phyloP scores from a whole-genome alignment of 2,888 invertebrate genomes.

The Dryocosmus kuriphilus region DNA sequence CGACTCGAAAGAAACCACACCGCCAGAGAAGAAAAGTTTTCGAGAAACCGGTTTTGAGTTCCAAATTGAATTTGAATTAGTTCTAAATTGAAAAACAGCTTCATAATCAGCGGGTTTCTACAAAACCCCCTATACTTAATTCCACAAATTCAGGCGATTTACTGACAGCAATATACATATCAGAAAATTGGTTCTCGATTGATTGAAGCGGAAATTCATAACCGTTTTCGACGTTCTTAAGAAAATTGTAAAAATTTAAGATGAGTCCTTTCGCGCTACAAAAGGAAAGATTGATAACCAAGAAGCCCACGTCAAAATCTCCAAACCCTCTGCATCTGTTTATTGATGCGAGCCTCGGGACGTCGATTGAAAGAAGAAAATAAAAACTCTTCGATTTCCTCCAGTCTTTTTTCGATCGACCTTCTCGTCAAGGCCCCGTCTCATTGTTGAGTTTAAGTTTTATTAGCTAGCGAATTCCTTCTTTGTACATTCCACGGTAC shows the following conservation, averaged over 20 bases:
- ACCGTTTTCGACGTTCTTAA: background rate
- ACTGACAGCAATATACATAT: constrained; percentile 20
- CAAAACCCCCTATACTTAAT: background rate
- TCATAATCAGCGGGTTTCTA: background rate
- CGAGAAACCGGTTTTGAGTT: constrained; percentile 2
- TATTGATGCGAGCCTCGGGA: constrained; percentile 58
- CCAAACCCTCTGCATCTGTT: constrained; percentile 70
- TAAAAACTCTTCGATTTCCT: constrained; percentile 12
- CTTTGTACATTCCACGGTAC: constrained; percentile 55
- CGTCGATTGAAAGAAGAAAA: constrained; percentile 59
- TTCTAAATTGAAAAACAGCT: background rate
- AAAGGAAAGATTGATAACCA: constrained; percentile 32
- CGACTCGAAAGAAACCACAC: background rate
- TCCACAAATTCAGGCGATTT: background rate
- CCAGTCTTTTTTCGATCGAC: constrained; percentile 47
- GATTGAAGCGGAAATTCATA: background rate
- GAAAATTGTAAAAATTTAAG: background rate
- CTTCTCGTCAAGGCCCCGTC: constrained; percentile 46
- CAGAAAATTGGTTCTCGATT: background rate
- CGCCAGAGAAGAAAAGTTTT: background rate
- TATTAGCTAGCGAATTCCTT: constrained; percentile 66
- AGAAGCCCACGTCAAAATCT: constrained; percentile 41
- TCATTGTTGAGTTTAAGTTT: constrained; percentile 73
- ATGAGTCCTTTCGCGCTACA: background rate
- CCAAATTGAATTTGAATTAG: background rate